A percentile compares a stretch with the other conserved stretches of the same genome.
These are phyloP conservation scores for Chloroceryle amazona DNA, from an alignment of 2,797 vertebrate genomes.

Conservation along the genomic window DNA sequence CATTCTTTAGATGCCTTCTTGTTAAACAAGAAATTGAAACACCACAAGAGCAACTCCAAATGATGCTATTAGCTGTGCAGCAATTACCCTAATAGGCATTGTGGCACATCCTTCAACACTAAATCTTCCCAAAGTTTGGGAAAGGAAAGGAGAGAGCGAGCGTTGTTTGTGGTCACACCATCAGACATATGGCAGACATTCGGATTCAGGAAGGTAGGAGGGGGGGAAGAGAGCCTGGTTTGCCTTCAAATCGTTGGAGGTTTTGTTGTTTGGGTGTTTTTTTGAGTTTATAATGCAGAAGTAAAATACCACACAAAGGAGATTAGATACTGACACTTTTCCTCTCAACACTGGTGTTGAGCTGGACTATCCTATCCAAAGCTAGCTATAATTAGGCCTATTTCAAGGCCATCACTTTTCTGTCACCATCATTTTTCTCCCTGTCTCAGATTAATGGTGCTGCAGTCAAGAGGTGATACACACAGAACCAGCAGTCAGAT, in stretches of 20 bases:
- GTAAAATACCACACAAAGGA: background rate
- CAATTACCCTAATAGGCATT: background rate
- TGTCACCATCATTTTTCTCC: background rate
- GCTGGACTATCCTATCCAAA: background rate
- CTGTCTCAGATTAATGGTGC: background rate
- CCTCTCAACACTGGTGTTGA: background rate
- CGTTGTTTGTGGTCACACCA: background rate
- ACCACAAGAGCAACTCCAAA: background rate
- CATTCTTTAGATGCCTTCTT: background rate
- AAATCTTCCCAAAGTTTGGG: background rate
- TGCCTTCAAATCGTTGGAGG: background rate
- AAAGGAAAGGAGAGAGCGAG: background rate
- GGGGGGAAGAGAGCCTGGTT: background rate
- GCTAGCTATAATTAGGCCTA: background rate
- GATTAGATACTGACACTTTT: background rate
- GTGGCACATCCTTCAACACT: background rate
- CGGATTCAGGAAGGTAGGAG: background rate
- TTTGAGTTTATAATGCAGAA: background rate
- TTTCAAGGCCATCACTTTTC: background rate
- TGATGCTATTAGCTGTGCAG: background rate
- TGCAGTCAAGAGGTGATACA: background rate
- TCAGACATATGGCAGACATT: background rate
- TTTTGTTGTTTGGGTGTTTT: background rate
- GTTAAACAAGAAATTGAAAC: constrained; percentile 15
- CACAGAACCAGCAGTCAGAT: background rate